Conservation (phyloP, 2,113 vertebrate species). For the Bungarus multicinctus region DNA sequence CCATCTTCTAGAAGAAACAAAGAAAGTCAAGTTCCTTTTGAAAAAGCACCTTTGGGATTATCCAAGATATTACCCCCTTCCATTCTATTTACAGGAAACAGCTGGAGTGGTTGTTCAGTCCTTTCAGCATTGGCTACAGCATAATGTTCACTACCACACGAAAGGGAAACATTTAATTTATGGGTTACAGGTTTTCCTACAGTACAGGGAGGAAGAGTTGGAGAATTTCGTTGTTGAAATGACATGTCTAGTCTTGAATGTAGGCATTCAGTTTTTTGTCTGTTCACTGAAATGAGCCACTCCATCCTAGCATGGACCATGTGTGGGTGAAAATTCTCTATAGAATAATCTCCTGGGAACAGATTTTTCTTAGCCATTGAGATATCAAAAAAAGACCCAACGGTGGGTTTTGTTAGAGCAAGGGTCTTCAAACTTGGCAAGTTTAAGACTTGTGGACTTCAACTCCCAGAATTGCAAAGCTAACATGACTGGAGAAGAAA, state of each 20-base stretch:
- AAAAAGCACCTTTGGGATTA: neutral
- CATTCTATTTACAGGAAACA: neutral
- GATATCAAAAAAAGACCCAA: neutral
- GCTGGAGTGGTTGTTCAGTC: neutral
- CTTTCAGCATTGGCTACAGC: neutral
- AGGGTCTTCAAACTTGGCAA: no score
- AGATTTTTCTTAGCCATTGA: neutral
- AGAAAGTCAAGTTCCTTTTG: neutral
- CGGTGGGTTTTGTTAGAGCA: neutral
- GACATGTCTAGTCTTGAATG: neutral
- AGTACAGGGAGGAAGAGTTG: neutral
- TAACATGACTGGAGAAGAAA: no score
- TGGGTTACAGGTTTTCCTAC: neutral
- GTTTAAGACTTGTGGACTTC: no score
- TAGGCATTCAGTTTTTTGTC: neutral
- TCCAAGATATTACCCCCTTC: neutral
- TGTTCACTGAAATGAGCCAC: neutral
- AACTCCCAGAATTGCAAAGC: no score
- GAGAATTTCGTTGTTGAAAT: neutral
- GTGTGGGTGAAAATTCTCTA: neutral
- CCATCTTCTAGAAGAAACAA: neutral
- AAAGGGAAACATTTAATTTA: neutral
- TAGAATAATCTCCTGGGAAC: neutral
- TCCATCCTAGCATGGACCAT: neutral
- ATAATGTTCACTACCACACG: neutral